Base-by-base conservation (phyloP, 2,888 invertebrate species). In the Chaetoderma sp. region DNA sequence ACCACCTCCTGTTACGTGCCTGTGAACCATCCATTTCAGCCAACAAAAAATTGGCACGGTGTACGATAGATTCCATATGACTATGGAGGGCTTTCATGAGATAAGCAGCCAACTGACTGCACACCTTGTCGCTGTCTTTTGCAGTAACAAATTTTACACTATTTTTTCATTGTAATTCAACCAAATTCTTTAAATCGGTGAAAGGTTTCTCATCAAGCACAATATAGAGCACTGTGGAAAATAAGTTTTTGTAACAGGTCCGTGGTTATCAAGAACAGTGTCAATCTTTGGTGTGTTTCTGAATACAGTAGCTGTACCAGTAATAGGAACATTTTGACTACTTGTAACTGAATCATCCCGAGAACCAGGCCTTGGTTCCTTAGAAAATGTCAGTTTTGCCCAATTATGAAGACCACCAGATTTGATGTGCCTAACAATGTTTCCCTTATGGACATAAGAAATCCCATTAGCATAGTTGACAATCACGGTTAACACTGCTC, bases 1-100 rank as follows among this genome's bases (percentile, higher is more conserved):
- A 6, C 13, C 18, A 33, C 58, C 58, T 27, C n/a, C 44, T 45
- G 18, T 58, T 58, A 28, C 58, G 58, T 21, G 58, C 45, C 30
- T 58, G 58, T 21, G 58, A 45, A 5, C 58, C 58, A 44, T 58
- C 58, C 44, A 58, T 58, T 5, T 28, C n/a, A 4, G 30, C 58
- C 2, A 45, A 42, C 4, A 58, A 42, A 25, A 58, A 58, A 44
- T 58, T 58, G 10, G 42, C 18, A 8, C 44, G 16, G 16, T n/a
- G 42, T 27, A 45, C 3, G 16, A 58, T 28, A 5, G 23, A 16
- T 18, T 10, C 27, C 16, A 58, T 58, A 28, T 58, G 44, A 25
- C 16, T 18, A 0, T 45, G 42, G 8, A 57, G 27, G 8, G 42
- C 30, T 27, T 36, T 33, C 10, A 45, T 45, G 8, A 42, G 42